These are phyloP conservation scores for Nothura maculosa DNA, from an alignment of 2,797 vertebrate genomes.

Conservation along the genomic window DNA sequence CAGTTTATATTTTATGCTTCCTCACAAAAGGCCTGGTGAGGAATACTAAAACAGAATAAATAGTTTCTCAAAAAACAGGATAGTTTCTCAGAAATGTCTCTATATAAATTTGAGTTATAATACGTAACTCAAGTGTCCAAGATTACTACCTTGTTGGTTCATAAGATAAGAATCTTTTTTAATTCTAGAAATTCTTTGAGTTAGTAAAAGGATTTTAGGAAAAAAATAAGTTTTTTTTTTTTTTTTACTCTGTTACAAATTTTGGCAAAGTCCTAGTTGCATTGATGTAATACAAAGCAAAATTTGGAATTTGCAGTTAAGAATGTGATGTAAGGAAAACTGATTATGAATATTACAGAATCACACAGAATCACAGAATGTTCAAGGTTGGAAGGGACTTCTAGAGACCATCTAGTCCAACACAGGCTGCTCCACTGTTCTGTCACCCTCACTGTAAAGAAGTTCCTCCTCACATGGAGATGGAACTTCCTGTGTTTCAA, in stretches of 20 bases:
- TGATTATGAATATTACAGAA: neutral
- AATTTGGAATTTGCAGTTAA: neutral
- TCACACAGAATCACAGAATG: too few relatives aligned
- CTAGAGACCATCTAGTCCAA: too few relatives aligned
- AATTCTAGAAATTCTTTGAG: neutral
- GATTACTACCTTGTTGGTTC: neutral
- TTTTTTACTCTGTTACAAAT: neutral
- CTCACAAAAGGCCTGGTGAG: neutral
- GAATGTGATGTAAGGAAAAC: neutral
- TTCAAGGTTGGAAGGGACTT: too few relatives aligned
- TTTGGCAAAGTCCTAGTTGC: neutral
- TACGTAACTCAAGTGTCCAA: neutral
- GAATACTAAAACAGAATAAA: neutral
- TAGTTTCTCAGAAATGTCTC: neutral
- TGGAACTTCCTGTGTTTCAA: too few relatives aligned
- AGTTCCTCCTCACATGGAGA: too few relatives aligned
- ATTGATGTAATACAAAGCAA: neutral
- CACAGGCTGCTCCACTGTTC: too few relatives aligned
- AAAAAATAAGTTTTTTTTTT: neutral
- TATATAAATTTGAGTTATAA: neutral
- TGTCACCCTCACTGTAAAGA: too few relatives aligned
- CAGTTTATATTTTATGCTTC: neutral
- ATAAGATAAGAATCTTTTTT: neutral
- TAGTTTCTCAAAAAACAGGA: neutral
- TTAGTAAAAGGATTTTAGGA: neutral